Conservation (phyloP, 2,888 invertebrate genomes). For the Lottia gigantea region DNA sequence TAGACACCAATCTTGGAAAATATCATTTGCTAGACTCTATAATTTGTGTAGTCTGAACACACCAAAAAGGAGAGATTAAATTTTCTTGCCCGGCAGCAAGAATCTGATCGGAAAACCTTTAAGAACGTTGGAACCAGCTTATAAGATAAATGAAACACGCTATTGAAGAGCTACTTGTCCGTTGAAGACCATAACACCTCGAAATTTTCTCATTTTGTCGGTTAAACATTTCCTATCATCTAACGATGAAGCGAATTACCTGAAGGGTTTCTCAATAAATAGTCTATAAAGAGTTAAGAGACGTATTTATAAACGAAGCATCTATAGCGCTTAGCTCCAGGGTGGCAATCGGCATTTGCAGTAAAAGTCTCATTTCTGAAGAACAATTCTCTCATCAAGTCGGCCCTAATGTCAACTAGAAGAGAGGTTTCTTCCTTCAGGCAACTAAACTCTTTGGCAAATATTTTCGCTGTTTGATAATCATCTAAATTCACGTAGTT, state of each 20-base stretch:
- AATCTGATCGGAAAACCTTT: conserved; percentile 5
- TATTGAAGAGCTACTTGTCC: not conserved
- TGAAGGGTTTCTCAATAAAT: conserved; percentile 19
- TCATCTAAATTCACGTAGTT: conserved; percentile 26
- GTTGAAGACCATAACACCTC: conserved; percentile 5
- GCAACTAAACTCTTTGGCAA: conserved; percentile 21
- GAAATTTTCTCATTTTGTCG: conserved; percentile 18
- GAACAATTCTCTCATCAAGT: conserved; percentile 15
- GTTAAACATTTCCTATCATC: conserved; percentile 24
- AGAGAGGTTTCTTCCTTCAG: conserved; percentile 13
- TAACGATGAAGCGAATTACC: conserved; percentile 12
- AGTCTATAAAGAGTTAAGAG: conserved; percentile 16
- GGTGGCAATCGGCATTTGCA: conserved; percentile 9
- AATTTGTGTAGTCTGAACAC: conserved; percentile 24
- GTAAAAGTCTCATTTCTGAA: conserved; percentile 1
- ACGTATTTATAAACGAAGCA: conserved; percentile 18
- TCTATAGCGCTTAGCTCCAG: conserved; percentile 16
- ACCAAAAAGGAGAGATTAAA: conserved; percentile 26
- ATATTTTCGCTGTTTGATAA: conserved; percentile 27
- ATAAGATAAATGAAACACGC: conserved; percentile 7
- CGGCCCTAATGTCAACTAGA: conserved; percentile 12
- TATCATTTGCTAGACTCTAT: conserved; percentile 29
- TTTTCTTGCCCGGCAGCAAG: conserved; percentile 20
- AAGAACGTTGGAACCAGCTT: not conserved
- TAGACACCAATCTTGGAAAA: conserved; percentile 25